These are phyloP conservation scores for Heliothis subflexa DNA, from an alignment of 1,140 invertebrate genomes.

Conservation along the genomic window DNA sequence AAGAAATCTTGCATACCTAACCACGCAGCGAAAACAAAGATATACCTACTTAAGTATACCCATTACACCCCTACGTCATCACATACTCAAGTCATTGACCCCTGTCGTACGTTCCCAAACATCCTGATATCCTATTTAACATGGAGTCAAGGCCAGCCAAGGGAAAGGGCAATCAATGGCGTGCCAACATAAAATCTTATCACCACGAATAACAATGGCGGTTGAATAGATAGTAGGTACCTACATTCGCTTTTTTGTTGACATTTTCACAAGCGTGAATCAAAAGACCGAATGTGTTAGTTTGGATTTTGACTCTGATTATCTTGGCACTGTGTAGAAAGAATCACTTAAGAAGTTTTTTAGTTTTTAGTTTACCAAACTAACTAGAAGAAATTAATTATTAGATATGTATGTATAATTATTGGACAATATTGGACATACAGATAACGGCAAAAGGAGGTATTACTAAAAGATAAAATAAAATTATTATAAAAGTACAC, in stretches of 20 bases:
- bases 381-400: no score
- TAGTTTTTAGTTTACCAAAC: no score
- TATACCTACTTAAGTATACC: background rate
- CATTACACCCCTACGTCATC: constrained; percentile 21
- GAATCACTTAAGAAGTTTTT: no score
- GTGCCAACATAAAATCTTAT: constrained; percentile 52
- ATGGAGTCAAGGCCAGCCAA: constrained; percentile 51
- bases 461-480: no score
- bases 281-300: background rate
- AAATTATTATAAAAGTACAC: no score
- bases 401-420: no score
- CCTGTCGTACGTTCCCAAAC: constrained; percentile 14
- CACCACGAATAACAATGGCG: constrained; percentile 40
- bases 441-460: no score
- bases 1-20: background rate
- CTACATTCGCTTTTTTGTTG: constrained; percentile 40
- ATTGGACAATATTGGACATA: no score
- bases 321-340: no score
- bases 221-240: constrained; percentile 15
- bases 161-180: constrained; percentile 42
- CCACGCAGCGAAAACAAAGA: background rate
- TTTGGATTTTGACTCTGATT: no score
- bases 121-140: constrained; percentile 43
- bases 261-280: background rate
- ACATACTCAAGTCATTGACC: constrained; percentile 36